phyloP scores from a whole-genome alignment of 2,888 invertebrate species.

The Epirrhoe alternata region DNA sequence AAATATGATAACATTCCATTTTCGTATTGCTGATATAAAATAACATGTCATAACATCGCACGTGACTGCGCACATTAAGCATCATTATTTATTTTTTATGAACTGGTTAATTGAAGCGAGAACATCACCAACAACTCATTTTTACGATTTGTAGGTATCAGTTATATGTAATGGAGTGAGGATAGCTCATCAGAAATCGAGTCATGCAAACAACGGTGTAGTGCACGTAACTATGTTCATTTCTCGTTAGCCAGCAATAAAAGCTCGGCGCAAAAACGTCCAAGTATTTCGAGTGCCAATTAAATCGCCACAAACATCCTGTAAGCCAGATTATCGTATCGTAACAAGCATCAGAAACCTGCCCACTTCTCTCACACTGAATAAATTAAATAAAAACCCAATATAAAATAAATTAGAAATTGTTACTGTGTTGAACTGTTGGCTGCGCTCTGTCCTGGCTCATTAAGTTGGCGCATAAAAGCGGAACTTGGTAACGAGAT shows the following conservation, averaged over 20 bases:
- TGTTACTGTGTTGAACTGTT: slow-evolving; percentile 52
- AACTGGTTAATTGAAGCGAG: slow-evolving; percentile 1
- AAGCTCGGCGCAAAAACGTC: slow-evolving; percentile 68
- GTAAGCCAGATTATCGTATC: slow-evolving; percentile 83
- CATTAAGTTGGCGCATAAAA: slow-evolving; percentile 66
- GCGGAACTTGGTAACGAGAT: slow-evolving; percentile 54
- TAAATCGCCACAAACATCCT: slow-evolving; percentile 81
- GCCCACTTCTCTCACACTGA: slow-evolving; percentile 78
- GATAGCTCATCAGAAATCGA: slow-evolving; percentile 40
- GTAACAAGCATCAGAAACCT: slow-evolving; percentile 78
- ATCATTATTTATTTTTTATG: slow-evolving; percentile 1
- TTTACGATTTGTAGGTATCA: neutral
- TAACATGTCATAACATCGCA: neutral
- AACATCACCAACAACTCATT: neutral
- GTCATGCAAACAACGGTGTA: slow-evolving; percentile 50
- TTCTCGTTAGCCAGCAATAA: slow-evolving; percentile 70
- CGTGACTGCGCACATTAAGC: slow-evolving; percentile 6
- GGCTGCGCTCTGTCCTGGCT: slow-evolving; percentile 54
- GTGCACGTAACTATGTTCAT: slow-evolving; percentile 58
- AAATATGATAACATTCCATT: neutral
- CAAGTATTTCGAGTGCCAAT: slow-evolving; percentile 80
- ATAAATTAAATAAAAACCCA: slow-evolving; percentile 82
- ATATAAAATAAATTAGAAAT: slow-evolving; percentile 80
- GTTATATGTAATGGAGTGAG: neutral
- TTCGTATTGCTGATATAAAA: neutral